These are phyloP conservation scores for Papilio dardanus DNA, from an alignment of 1,140 invertebrate species.

Conservation along the genomic window DNA sequence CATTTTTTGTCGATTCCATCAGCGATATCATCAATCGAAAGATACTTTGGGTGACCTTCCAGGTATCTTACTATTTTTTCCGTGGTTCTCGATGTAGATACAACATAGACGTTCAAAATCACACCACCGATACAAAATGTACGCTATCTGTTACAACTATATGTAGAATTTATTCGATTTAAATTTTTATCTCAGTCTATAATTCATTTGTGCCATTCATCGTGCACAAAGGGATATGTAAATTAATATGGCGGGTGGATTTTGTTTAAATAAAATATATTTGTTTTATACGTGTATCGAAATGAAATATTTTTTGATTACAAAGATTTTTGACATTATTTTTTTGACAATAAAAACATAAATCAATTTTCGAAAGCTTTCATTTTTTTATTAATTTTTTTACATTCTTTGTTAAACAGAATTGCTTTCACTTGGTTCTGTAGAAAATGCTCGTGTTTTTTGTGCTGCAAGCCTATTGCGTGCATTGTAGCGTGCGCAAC, in stretches of 20 bases:
- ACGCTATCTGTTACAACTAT: neutral
- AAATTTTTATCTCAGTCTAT: neutral
- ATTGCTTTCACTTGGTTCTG: slow-evolving; percentile 29
- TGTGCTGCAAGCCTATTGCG: slow-evolving; percentile 55
- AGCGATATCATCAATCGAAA: no score
- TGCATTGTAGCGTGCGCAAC: slow-evolving; percentile 60
- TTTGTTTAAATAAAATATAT: slow-evolving; percentile 14
- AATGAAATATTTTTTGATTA: neutral
- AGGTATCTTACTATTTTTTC: no score
- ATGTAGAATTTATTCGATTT: neutral
- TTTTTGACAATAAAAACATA: neutral
- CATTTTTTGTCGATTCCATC: no score
- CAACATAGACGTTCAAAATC: no score
- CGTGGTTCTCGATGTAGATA: no score
- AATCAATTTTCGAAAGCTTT: slow-evolving; percentile 12
- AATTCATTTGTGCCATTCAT: neutral
- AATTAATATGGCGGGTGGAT: neutral
- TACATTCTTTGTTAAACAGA: slow-evolving; percentile 45
- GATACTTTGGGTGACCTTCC: no score
- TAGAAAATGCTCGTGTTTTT: slow-evolving; percentile 42
- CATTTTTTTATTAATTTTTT: slow-evolving; percentile 22
- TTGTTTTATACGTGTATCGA: neutral
- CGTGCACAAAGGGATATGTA: neutral
- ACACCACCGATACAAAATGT: neutral
- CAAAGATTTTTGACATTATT: no score